Conservation (phyloP, 2,888 invertebrate genomes). For the Yponomeuta plumbellus region DNA sequence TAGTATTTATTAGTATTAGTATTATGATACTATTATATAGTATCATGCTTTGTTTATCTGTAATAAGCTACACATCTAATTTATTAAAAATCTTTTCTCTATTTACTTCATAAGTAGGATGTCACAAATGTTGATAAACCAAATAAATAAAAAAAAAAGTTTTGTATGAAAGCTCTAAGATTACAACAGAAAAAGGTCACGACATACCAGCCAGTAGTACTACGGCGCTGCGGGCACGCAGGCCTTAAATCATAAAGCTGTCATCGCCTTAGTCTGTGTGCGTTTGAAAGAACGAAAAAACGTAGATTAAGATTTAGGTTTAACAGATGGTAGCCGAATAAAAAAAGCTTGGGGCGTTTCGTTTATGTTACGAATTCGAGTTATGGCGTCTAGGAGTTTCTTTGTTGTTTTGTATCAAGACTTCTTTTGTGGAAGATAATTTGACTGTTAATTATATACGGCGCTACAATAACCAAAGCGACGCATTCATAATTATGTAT, state of each 20-base stretch:
- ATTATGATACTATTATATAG: too few species aligned
- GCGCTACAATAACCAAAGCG: too few species aligned
- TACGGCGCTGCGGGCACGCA: not conserved
- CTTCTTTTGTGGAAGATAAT: not conserved
- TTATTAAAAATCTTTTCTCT: too few species aligned
- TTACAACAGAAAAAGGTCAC: too few species aligned
- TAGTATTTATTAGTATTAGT: too few species aligned
- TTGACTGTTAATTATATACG: not conserved
- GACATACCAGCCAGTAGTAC: not conserved
- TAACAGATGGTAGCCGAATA: not conserved
- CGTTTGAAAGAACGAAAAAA: not conserved
- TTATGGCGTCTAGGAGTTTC: not conserved
- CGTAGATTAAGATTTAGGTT: not conserved
- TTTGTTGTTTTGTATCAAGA: not conserved
- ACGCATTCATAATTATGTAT: too few species aligned
- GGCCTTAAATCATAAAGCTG: not conserved
- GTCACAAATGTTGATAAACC: too few species aligned
- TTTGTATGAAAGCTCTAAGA: too few species aligned
- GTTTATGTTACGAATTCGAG: not conserved
- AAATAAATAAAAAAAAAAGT: too few species aligned
- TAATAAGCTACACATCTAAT: too few species aligned
- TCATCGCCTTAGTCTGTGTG: not conserved
- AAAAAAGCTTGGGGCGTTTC: not conserved
- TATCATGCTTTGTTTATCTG: too few species aligned
- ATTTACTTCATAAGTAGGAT: too few species aligned